Conservation (phyloP, 1,140 invertebrate genomes). For the Brachionus rotundiformis region DNA sequence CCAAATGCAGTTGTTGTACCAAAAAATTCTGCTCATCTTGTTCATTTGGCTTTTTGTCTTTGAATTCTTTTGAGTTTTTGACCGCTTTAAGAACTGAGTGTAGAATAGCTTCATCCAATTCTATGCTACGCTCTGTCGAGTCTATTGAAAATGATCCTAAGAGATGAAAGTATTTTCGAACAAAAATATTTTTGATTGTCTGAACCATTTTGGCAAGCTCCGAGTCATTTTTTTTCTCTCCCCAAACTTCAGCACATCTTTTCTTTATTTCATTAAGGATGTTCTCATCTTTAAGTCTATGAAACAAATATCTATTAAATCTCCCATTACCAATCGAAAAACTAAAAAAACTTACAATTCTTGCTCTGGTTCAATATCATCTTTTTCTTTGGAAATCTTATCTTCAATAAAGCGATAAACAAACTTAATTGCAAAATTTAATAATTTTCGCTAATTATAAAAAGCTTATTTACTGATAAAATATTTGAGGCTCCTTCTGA, state of each 20-base stretch:
- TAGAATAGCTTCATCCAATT: slow-evolving; percentile 31
- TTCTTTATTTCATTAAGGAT: neutral
- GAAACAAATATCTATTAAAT: too few species aligned
- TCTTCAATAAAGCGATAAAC: neutral
- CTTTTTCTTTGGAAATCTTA: neutral
- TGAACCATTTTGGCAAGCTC: neutral
- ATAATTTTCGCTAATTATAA: neutral
- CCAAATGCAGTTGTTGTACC: slow-evolving; percentile 57
- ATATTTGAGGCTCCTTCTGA: neutral
- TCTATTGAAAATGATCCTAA: neutral
- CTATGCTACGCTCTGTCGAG: neutral
- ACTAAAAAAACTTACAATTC: too few species aligned
- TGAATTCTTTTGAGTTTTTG: neutral
- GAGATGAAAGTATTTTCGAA: neutral
- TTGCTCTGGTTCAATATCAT: neutral
- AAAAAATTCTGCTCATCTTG: slow-evolving; percentile 1
- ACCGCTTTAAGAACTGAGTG: neutral
- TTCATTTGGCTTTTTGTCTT: neutral
- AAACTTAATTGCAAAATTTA: slow-evolving; percentile 9
- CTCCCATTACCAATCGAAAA: too few species aligned
- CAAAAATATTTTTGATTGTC: neutral
- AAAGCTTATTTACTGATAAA: neutral
- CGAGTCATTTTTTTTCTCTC: neutral
- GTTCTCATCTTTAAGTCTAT: neutral
- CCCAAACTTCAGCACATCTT: neutral